Evolutionary conservation across 2,888 invertebrate species (phyloP).

Genomic region (Troilus luridus): DNA sequence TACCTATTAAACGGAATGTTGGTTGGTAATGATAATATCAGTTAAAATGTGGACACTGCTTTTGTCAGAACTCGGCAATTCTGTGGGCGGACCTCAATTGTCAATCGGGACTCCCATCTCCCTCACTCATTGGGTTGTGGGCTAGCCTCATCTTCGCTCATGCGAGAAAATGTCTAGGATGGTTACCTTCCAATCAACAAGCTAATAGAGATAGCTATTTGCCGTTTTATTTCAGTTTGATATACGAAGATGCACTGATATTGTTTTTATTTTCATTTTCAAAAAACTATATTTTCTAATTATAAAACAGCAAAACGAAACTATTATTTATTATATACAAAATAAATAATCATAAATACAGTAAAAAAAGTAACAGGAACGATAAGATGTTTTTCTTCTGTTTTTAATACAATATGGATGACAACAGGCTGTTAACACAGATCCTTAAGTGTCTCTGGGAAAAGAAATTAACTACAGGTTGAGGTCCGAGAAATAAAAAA

Average conservation of each 20-base stretch:
- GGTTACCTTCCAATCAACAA: background rate
- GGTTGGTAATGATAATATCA: background rate
- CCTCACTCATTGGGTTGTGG: background rate
- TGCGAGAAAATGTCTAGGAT: conserved; percentile 25
- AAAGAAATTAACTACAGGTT: too few relatives aligned
- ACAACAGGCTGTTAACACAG: too few relatives aligned
- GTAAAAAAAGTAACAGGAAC: too few relatives aligned
- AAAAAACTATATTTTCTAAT: background rate
- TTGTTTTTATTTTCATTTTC: background rate
- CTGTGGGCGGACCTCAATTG: background rate
- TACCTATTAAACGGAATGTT: background rate
- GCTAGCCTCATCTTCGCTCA: background rate
- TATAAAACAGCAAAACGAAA: too few relatives aligned
- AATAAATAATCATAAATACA: too few relatives aligned
- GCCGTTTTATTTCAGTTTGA: background rate
- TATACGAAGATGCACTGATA: background rate
- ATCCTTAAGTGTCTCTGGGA: too few relatives aligned
- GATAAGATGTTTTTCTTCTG: too few relatives aligned
- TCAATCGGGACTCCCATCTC: background rate
- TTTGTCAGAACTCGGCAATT: background rate
- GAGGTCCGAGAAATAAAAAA: too few relatives aligned
- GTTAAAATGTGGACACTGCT: background rate
- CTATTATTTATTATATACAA: too few relatives aligned
- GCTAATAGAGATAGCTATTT: background rate
- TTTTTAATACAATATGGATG: too few relatives aligned